Conservation (phyloP, 2,888 invertebrate genomes). For the Mesorhabditis belari region DNA sequence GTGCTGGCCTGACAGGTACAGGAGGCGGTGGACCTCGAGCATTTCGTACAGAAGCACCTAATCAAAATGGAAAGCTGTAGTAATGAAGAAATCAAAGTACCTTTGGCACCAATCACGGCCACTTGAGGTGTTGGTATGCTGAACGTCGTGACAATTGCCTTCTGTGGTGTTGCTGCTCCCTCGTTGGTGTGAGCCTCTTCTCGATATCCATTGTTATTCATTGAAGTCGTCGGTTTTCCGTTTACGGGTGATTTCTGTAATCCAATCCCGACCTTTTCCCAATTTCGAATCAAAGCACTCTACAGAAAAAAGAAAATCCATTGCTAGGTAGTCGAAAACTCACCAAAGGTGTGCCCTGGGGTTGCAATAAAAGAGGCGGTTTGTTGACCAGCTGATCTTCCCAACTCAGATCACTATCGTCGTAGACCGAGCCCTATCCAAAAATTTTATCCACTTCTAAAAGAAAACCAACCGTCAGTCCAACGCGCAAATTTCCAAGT, state of each 20-base stretch:
- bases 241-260: too few species aligned
- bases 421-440: too few species aligned
- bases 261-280: too few species aligned
- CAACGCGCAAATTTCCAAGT: conserved; percentile 22
- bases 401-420: neutral
- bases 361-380: neutral
- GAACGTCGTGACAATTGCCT: conserved; percentile 24
- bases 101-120: conserved; percentile 21
- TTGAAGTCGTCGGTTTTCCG: too few species aligned
- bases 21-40: neutral
- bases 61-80: neutral
- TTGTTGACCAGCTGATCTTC: neutral
- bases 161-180: conserved; percentile 12
- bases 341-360: neutral
- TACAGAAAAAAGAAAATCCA: too few species aligned
- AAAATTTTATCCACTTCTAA: too few species aligned
- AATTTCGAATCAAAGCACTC: too few species aligned
- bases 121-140: conserved; percentile 28
- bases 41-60: too few species aligned
- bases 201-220: too few species aligned
- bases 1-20: neutral
- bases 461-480: conserved; percentile 1
- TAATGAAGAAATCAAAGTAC: too few species aligned
- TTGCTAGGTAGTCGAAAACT: neutral
- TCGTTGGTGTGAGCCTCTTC: neutral